Percentiles rank a stretch among this genome's conserved stretches.
Evolutionary conservation across 2,113 vertebrate genomes (phyloP).

Genomic region (Synodontis membranacea): DNA sequence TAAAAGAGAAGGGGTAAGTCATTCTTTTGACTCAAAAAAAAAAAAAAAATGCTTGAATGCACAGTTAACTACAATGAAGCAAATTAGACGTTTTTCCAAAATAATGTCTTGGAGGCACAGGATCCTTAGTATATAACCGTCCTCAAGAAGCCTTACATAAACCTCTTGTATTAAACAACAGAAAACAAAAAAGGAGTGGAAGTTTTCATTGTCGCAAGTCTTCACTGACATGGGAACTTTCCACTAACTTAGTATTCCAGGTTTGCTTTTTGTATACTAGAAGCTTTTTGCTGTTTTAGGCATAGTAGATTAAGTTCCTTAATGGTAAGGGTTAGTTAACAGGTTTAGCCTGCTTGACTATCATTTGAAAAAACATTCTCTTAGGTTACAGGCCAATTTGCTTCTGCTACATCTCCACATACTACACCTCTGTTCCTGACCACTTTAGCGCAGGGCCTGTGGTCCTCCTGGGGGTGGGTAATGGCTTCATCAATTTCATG

Average conservation of each 20-base stretch:
- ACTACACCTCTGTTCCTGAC: neutral
- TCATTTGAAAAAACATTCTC: neutral
- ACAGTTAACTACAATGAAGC: neutral
- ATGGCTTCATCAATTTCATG: conserved; percentile 18
- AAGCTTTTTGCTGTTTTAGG: neutral
- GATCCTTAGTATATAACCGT: neutral
- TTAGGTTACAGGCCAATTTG: neutral
- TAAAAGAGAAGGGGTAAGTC: neutral
- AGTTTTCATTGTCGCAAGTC: neutral
- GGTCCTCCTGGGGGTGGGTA: neutral
- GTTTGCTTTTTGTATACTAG: neutral
- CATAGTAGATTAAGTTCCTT: neutral
- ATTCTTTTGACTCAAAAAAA: neutral
- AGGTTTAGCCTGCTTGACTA: neutral
- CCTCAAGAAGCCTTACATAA: neutral
- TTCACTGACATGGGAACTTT: neutral
- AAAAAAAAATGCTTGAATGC: neutral
- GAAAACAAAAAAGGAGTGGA: neutral
- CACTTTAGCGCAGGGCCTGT: conserved; percentile 3
- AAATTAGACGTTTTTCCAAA: neutral
- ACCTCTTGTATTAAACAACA: neutral
- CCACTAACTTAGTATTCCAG: neutral
- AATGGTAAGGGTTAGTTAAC: neutral
- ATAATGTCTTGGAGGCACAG: neutral
- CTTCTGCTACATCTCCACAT: neutral